Conservation (phyloP, 2,888 invertebrate species). For the Meganola albula region DNA sequence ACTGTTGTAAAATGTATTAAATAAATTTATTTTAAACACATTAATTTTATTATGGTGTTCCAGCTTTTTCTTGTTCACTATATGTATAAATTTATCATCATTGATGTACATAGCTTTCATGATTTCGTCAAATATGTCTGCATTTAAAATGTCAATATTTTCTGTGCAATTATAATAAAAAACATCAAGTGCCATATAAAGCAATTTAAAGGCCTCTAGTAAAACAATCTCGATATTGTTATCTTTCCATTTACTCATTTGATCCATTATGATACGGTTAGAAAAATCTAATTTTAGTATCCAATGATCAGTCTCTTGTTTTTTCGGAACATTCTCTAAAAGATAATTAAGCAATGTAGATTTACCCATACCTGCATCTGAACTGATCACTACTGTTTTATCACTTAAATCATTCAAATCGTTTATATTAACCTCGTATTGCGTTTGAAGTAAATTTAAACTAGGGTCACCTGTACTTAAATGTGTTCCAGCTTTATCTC, state of each 20-base stretch:
- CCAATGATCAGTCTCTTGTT: conserved; percentile 13
- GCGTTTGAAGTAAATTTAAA: no score
- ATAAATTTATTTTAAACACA: conserved; percentile 14
- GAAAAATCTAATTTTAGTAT: conserved; percentile 24
- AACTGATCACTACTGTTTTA: conserved; percentile 21
- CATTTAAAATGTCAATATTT: no score
- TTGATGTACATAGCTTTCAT: no score
- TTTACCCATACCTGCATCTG: conserved; percentile 29
- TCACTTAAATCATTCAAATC: conserved; percentile 16
- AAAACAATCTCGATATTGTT: conserved; percentile 2
- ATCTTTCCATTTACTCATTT: conserved; percentile 10
- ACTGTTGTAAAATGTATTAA: conserved; percentile 19
- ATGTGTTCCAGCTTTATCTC: no score
- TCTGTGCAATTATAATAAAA: no score
- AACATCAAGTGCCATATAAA: conserved; percentile 8
- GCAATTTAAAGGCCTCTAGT: conserved; percentile 8
- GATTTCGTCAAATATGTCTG: no score
- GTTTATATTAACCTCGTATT: no score
- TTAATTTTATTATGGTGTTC: conserved; percentile 1
- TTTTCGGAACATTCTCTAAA: conserved; percentile 22
- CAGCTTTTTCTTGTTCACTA: no score
- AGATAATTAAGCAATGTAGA: conserved; percentile 25
- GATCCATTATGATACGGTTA: conserved; percentile 7
- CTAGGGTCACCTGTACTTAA: no score
- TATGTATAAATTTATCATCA: no score